These are phyloP conservation scores for Miichthys miiuy DNA, from an alignment of 2,797 vertebrate species.

Conservation along the genomic window DNA sequence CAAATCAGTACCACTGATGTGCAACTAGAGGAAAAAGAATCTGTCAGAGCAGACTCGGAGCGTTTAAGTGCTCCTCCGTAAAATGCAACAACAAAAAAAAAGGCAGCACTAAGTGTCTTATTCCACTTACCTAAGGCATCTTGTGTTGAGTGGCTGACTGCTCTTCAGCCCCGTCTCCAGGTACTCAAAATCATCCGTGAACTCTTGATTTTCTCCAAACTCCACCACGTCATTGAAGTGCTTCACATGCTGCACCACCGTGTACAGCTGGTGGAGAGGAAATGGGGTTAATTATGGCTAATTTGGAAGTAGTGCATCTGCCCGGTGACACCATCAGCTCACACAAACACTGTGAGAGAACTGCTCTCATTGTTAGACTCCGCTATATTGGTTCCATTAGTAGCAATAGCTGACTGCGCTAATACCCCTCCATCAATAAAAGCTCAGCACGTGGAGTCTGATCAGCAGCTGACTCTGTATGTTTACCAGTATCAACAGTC, in stretches of 20 bases:
- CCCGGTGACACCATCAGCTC: constrained; percentile 45
- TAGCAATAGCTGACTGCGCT: constrained; percentile 62
- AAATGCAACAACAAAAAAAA: not conserved
- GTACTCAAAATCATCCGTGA: constrained; percentile 99
- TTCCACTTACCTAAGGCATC: constrained; percentile 95
- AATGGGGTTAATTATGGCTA: constrained; percentile 64
- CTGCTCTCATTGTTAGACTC: constrained; percentile 45
- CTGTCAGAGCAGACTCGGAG: not conserved
- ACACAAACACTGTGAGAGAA: constrained; percentile 27
- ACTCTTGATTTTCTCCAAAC: constrained; percentile 99
- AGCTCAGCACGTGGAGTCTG: constrained; percentile 50
- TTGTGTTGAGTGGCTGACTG: constrained; percentile 98
- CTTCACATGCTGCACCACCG: constrained; percentile 99
- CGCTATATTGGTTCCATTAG: constrained; percentile 54
- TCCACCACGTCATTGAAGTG: constrained; percentile 99
- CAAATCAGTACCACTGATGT: not conserved
- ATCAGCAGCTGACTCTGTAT: constrained; percentile 59
- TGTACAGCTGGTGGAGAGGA: constrained; percentile 90
- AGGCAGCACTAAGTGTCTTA: not conserved
- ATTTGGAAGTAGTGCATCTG: constrained; percentile 51
- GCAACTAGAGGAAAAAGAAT: not conserved
- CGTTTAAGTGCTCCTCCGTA: not conserved
- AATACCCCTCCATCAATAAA: constrained; percentile 69
- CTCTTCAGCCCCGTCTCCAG: constrained; percentile 98
- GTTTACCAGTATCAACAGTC: constrained; percentile 44